phyloP scores from a whole-genome alignment of 1,140 invertebrate species.

The Bombus sibiricus region DNA sequence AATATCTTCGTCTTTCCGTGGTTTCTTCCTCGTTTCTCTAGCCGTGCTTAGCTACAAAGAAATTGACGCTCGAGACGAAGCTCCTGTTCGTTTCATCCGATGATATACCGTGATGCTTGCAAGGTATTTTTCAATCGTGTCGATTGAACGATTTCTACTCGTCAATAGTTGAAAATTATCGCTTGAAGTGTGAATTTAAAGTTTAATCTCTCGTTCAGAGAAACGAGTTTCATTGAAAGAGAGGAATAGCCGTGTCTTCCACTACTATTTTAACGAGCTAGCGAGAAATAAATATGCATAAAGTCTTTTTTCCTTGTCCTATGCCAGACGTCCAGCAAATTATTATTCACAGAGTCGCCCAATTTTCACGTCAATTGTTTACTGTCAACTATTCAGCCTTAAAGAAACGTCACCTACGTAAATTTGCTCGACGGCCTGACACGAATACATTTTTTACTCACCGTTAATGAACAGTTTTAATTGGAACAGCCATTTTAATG shows the following conservation, averaged over 20 bases:
- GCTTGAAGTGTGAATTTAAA: background rate
- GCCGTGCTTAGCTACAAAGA: background rate
- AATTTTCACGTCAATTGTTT: background rate
- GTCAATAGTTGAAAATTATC: background rate
- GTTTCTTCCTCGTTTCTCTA: no score
- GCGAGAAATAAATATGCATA: background rate
- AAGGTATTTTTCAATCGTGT: background rate
- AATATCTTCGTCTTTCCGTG: slow-evolving; percentile 37
- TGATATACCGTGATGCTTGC: background rate
- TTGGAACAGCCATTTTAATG: slow-evolving; percentile 20
- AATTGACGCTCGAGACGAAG: background rate
- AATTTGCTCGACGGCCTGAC: background rate
- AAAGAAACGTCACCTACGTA: background rate
- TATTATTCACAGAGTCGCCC: slow-evolving; percentile 14
- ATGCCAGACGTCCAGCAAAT: background rate
- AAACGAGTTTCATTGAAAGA: background rate
- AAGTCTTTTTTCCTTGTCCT: background rate
- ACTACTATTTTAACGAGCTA: no score
- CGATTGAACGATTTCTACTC: background rate
- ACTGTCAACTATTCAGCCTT: background rate
- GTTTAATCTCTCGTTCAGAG: background rate
- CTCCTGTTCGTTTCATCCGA: background rate
- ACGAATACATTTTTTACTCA: background rate
- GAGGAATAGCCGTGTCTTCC: background rate
- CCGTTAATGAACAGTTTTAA: slow-evolving; percentile 39